Evolutionary conservation across 2,113 vertebrate genomes (phyloP), one percentile per base, ranked within the genome.

Genomic region (Laticauda laticaudata): DNA sequence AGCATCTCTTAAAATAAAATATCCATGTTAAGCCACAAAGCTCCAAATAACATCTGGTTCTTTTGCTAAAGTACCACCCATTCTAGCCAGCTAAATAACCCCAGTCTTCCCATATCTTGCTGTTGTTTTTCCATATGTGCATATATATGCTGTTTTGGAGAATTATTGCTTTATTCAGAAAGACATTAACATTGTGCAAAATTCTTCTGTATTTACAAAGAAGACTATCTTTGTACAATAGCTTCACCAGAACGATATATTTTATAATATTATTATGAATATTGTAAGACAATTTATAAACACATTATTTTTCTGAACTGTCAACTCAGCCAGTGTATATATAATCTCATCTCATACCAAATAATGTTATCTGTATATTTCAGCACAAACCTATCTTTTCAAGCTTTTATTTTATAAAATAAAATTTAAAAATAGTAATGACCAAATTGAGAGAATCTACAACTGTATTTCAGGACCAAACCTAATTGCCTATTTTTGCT

Each of bases 21-120:
- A 97, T 96, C 93, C 94, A 89, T 91, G 89, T 94, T 96, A 97
- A 97, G 91, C 97, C 97, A 96, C 98, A 97, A 96, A 95, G 55
- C 91, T 97, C 95, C 95, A 95, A 97, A 94, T 93, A 97, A 97
- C 93, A 93, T 97, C 95, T 96, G 91, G 90, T 96, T 95, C 95
- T 96, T 96, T 95, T 96, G 88, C 92, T 94, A 95, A 97, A 96
- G 81, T 93, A 95, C 91, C 91, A 94, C 93, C 86, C 85, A 34
- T 20, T 91, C 89, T 86, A 93, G 95, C 91, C 96, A 97, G 95
- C 93, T 87, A 86, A 29, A 86, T 45, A 94, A 57, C 95, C 91
- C 91, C 86, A 75, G 94, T 95, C 87, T 90, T 93, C 88, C 26
- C 23, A 29, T 55, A 92, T 95, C 88, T 93, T 95, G 92, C 54